These are phyloP conservation scores for Cephalopholis sonnerati DNA, from an alignment of 2,113 vertebrate species.

Conservation along the genomic window DNA sequence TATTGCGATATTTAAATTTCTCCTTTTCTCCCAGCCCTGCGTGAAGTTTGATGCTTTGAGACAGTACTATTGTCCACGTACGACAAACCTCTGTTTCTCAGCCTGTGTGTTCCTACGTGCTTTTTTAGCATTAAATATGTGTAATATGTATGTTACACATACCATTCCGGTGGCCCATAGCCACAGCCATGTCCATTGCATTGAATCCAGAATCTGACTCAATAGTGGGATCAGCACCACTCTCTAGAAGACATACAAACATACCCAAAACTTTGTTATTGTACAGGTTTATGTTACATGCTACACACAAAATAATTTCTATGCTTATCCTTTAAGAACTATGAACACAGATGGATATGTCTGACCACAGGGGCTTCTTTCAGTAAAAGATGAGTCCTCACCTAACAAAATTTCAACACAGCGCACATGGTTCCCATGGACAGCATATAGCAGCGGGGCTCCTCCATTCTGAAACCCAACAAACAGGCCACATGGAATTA, in stretches of 20 bases:
- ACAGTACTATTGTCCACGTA: neutral
- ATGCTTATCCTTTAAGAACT: neutral
- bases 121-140: neutral
- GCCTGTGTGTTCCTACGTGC: neutral
- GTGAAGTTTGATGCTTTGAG: too few species aligned
- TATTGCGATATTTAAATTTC: too few species aligned
- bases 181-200: constrained; percentile 98
- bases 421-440: constrained; percentile 98
- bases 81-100: neutral
- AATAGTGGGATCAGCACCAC: constrained; percentile 93
- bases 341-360: neutral
- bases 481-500: neutral
- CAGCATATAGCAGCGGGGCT: constrained; percentile 95
- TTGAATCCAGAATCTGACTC: constrained; percentile 98
- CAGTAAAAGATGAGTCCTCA: constrained; percentile 74
- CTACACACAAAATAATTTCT: neutral
- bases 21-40: too few species aligned
- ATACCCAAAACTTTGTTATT: neutral
- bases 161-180: constrained; percentile 96
- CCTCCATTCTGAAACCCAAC: constrained; percentile 91
- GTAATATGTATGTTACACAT: constrained; percentile 52
- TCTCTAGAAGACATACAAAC: constrained; percentile 84
- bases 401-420: constrained; percentile 97
- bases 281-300: neutral
- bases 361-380: neutral